Conservation (phyloP, 2,797 vertebrate genomes). For the Danio kyathit region DNA sequence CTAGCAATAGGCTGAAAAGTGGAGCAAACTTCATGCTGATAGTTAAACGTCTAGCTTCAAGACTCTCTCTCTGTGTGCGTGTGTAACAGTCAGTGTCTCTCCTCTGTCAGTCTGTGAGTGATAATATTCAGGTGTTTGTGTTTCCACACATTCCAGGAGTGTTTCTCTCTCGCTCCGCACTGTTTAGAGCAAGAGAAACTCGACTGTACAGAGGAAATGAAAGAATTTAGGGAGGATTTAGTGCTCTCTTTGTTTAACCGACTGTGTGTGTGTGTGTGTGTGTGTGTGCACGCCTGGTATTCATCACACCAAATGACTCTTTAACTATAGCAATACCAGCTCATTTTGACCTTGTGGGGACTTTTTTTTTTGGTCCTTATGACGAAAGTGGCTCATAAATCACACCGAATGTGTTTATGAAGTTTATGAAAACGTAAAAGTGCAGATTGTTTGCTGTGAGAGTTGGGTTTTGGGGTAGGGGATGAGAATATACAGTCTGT, state of each 20-base stretch:
- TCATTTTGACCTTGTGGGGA: too few relatives aligned
- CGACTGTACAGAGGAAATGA: conserved; percentile 76
- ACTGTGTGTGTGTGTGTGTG: conserved; percentile 2
- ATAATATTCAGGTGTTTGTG: conserved; percentile 45
- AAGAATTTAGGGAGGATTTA: conserved; percentile 61
- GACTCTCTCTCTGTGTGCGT: conserved; percentile 18
- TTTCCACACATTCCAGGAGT: conserved; percentile 55
- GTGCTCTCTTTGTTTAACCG: conserved; percentile 44
- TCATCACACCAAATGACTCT: too few relatives aligned
- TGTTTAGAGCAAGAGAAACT: conserved; percentile 68
- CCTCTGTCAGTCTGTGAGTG: conserved; percentile 27
- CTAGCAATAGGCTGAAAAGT: background rate
- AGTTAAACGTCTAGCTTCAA: background rate
- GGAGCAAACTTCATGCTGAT: background rate
- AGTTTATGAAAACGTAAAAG: too few relatives aligned
- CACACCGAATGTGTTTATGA: too few relatives aligned
- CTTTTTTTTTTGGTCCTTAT: too few relatives aligned
- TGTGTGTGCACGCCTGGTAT: too few relatives aligned
- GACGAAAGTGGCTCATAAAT: too few relatives aligned
- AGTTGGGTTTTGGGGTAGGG: too few relatives aligned
- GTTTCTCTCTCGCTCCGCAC: background rate
- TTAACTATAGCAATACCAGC: too few relatives aligned
- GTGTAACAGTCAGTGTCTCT: conserved; percentile 49
- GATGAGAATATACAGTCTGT: too few relatives aligned
- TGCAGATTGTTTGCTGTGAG: too few relatives aligned